phyloP scores from a whole-genome alignment of 2,113 vertebrate genomes.

The Salminus brasiliensis region DNA sequence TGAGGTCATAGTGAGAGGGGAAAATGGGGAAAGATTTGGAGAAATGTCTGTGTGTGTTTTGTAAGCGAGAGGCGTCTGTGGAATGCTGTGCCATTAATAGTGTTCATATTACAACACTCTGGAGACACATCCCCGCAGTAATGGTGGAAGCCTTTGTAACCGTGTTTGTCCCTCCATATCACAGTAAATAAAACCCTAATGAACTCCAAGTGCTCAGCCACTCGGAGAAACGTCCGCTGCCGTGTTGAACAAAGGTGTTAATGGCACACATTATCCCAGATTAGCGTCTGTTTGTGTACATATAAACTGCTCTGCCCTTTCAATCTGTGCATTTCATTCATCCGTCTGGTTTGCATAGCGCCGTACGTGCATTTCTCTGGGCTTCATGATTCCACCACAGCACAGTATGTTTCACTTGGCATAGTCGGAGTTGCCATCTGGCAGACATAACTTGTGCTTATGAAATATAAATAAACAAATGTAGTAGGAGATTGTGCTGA shows the following conservation, averaged over 20 bases:
- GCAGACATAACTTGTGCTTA: constrained; percentile 57
- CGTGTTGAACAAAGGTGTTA: not conserved
- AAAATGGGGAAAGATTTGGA: not conserved
- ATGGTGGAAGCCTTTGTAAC: not conserved
- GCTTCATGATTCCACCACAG: constrained; percentile 24
- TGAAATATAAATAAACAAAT: constrained; percentile 66
- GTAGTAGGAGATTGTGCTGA: constrained; percentile 52
- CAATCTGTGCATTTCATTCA: not conserved
- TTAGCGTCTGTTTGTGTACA: not conserved
- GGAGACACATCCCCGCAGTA: not conserved
- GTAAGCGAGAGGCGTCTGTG: not conserved
- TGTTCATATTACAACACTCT: not conserved
- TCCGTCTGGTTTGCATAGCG: constrained; percentile 1
- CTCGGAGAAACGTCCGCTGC: not conserved
- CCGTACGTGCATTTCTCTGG: constrained; percentile 36
- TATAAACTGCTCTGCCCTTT: not conserved
- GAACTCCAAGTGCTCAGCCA: not conserved
- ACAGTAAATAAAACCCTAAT: constrained; percentile 10
- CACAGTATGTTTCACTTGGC: constrained; percentile 64
- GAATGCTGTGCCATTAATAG: not conserved
- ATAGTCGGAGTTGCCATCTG: constrained; percentile 61
- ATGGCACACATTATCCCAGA: not conserved
- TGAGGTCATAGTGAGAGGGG: not conserved
- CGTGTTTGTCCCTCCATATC: not conserved
- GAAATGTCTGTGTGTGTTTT: not conserved